A percentile compares a stretch with the other conserved stretches of the same genome.
phyloP scores from a whole-genome alignment of 2,797 vertebrate species.

The Myotis vivesi region DNA sequence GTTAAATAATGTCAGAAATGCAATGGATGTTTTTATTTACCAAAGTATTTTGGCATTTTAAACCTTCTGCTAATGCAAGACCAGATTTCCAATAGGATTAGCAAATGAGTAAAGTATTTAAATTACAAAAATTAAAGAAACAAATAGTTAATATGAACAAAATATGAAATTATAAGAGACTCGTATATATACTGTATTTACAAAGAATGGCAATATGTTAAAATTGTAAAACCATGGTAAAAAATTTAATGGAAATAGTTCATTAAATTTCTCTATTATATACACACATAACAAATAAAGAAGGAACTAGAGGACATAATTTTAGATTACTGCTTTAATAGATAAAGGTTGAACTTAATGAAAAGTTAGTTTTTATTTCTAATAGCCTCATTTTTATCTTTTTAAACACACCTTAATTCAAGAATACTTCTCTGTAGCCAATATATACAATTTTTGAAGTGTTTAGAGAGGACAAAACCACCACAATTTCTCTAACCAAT shows the following conservation, averaged over 20 bases:
- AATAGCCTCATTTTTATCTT: constrained; percentile 6
- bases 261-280: constrained; percentile 28
- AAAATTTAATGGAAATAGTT: neutral
- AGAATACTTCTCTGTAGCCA: neutral
- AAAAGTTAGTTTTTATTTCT: constrained; percentile 44
- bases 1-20: constrained; percentile 1
- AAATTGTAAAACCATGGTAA: neutral
- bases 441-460: constrained; percentile 32
- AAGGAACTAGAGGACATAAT: neutral
- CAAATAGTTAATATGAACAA: neutral
- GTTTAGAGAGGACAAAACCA: constrained; percentile 35
- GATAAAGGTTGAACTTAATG: constrained; percentile 24
- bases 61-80: constrained; percentile 15
- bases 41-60: constrained; percentile 35
- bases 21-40: neutral
- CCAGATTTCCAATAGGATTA: constrained; percentile 13
- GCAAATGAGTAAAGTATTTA: constrained; percentile 41
- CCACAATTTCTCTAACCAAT: neutral
- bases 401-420: constrained; percentile 21
- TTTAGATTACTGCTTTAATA: constrained; percentile 20
- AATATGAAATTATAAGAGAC: neutral
- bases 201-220: neutral
- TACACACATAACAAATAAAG: neutral
- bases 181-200: neutral
- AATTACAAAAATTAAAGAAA: constrained; percentile 36